phyloP scores from a whole-genome alignment of 2,888 invertebrate genomes.

The Cheilosia soror region DNA sequence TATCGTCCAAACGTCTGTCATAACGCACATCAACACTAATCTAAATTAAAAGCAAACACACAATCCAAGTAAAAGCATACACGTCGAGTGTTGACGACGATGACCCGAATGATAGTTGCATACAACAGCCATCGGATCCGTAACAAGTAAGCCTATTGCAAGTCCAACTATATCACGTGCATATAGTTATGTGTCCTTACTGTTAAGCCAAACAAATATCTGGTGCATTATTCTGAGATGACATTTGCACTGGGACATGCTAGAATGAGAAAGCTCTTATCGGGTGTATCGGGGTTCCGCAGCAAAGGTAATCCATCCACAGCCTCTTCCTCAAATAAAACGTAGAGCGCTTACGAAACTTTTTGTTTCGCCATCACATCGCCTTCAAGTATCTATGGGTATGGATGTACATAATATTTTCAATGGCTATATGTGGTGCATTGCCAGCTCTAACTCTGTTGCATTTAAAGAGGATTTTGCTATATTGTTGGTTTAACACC shows the following conservation, averaged over 20 bases:
- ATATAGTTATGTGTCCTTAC: slow-evolving; percentile 56
- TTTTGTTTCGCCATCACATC: slow-evolving; percentile 54
- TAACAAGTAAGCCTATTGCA: slow-evolving; percentile 34
- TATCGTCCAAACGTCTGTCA: slow-evolving; percentile 31
- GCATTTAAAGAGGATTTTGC: slow-evolving; percentile 66
- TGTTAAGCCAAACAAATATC: slow-evolving; percentile 68
- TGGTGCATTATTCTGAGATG: slow-evolving; percentile 72
- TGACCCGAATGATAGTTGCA: slow-evolving; percentile 55
- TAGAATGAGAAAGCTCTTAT: slow-evolving; percentile 48
- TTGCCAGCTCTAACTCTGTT: slow-evolving; percentile 42
- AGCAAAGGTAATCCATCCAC: slow-evolving; percentile 64
- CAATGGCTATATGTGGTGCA: background rate
- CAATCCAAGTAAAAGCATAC: slow-evolving; percentile 59
- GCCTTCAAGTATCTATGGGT: background rate
- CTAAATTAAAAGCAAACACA: slow-evolving; percentile 72
- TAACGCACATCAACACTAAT: slow-evolving; percentile 64
- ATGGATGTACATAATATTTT: too few species aligned
- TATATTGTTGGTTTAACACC: slow-evolving; percentile 71
- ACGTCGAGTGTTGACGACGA: slow-evolving; percentile 51
- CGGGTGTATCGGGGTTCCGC: slow-evolving; percentile 38
- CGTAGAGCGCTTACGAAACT: slow-evolving; percentile 46
- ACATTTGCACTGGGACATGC: slow-evolving; percentile 51
- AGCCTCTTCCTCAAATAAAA: slow-evolving; percentile 50
- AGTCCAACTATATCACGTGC: slow-evolving; percentile 13
- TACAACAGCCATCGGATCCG: slow-evolving; percentile 3